Base-by-base conservation (phyloP, 1,140 invertebrate species). In the Vanessa atalanta region DNA sequence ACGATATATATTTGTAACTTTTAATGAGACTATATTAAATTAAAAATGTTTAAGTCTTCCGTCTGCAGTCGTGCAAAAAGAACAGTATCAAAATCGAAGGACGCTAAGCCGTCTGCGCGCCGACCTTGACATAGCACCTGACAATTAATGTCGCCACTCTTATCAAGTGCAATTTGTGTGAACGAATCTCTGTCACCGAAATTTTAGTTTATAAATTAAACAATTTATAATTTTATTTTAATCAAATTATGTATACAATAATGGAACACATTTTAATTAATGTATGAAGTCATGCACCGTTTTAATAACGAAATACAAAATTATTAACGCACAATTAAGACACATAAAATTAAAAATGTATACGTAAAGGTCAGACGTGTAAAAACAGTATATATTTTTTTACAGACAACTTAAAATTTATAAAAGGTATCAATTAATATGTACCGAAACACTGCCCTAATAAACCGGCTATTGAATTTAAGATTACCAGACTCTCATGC, bases 61-160 rank as follows among this genome's bases (percentile, higher is more conserved):
- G 9, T 57, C 12, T 13, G 16, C 16, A 23, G 6, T 26, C 20
- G 12, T 26, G 20, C 23, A 61, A 61, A 51, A 61, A 61, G 13
- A 61, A 61, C 23, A 26, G 26, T 61, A 14, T 61, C 53, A 57
- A 37, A 15, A 61, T 61, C 26, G 57, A 61, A 61, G 53, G 74
- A 61, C 74, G 76, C 77, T 76, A 79, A 75, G 76, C 80, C 82
- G 81, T 82, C 83, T 83, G 80, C 80, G 67, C 69, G 26, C 64
- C 78, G 82, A 82, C 82, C 81, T 82, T 81, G 76, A 71, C 70
- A 68, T 75, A 53, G 67, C 31, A 69, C 57, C 57, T 70, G 55
- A 70, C 51, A 57, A 37, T 61, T 2, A n/a, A 53, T 50, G 73
- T 80, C 73, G 76, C 69, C 77, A 23, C 37, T 37, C 23, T 65